Base-by-base conservation (phyloP, 1,140 invertebrate genomes). In the Dendroctonus ponderosae region DNA sequence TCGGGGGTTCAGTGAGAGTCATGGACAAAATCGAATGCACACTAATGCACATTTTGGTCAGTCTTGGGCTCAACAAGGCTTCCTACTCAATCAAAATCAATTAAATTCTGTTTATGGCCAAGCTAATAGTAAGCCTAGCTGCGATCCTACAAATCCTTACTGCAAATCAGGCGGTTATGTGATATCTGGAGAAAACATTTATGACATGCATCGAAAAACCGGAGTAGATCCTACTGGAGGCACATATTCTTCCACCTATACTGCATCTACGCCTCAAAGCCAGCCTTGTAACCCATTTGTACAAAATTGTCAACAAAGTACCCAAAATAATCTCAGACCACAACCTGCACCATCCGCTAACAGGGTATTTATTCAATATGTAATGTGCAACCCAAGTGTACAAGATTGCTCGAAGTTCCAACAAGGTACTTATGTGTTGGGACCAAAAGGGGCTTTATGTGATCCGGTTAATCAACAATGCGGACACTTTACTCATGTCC, bases 371-470 rank as follows among this genome's bases (percentile, higher is more conserved):
- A 58, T 68, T 15, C 52, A 63, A 46, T 68, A 68, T 49, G 60
- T 68, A 5, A 62, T 68, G 54, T 68, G 66, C 40, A 59, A 68
- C 52, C 66, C 66, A 11, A 50, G n/a, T 40, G 26, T 39, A 8
- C 60, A 68, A 48, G 66, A 68, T 59, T 68, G 66, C 43, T 11
- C 53, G 0, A 62, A 15, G n/a, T 68, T 67, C 38, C 41, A 61
- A 44, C 49, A 52, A 54, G 65, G 65, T 12, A 67, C 58, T 14
- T 68, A 51, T 37, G 43, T 68, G 51, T 14, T 67, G 14, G 65
- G 65, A 4, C 58, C 65, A 39, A 26, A 38, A 15, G 65, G 65
- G 12, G 40, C 65, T 46, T 41, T 67, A 7, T 67, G 65, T 26
- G 14, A 67, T 38, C 65, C 65, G 5, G n/a, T 11, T 7, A 67